Evolutionary conservation across 2,113 vertebrate species (phyloP).

Genomic region (Suricata suricatta): DNA sequence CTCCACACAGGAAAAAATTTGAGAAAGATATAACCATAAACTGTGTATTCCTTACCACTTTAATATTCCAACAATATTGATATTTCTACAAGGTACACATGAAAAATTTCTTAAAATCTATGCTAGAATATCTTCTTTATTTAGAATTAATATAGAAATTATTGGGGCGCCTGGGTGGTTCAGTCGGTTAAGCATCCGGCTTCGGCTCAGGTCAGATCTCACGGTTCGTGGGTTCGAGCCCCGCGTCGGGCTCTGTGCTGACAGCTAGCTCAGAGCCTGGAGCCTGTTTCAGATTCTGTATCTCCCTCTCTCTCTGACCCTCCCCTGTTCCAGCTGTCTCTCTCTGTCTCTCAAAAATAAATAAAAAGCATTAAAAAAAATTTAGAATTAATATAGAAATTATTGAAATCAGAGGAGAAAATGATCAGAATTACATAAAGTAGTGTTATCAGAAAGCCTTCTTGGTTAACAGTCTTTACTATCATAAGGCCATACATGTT

Average conservation of each 20-base stretch:
- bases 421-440: neutral
- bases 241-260: too few relatives aligned
- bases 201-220: too few relatives aligned
- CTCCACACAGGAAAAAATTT: neutral
- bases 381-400: neutral
- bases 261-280: too few relatives aligned
- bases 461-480: neutral
- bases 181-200: too few relatives aligned
- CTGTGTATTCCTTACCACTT: neutral
- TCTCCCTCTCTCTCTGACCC: too few relatives aligned
- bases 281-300: too few relatives aligned
- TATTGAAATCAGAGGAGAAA: neutral
- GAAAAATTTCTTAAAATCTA: neutral
- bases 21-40: neutral
- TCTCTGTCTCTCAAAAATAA: too few relatives aligned
- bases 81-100: neutral
- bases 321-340: too few relatives aligned
- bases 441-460: neutral
- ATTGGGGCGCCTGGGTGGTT: too few relatives aligned
- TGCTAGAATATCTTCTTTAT: neutral
- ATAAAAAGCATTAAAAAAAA: too few relatives aligned
- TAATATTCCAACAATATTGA: neutral
- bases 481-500: neutral
- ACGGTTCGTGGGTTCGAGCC: too few relatives aligned
- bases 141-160: neutral